Evolutionary conservation across 2,888 invertebrate species (phyloP).

Genomic region (Schizotus pectinicornis): DNA sequence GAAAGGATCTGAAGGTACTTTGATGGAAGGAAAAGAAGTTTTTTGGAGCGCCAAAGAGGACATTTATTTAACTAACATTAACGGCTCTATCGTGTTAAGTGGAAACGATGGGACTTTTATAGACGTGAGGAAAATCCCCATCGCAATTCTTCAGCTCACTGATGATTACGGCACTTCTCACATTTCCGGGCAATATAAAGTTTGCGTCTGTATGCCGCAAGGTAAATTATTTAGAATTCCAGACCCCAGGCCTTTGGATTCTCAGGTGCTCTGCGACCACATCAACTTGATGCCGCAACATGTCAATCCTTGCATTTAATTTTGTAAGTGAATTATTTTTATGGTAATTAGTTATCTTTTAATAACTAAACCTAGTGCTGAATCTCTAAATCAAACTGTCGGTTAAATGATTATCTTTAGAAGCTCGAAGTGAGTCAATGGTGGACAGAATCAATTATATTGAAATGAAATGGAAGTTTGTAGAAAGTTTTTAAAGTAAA

Average conservation of each 20-base stretch:
- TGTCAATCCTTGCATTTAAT: slow-evolving; percentile 68
- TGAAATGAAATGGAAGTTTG: no score
- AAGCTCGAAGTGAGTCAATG: no score
- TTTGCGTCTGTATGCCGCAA: slow-evolving; percentile 90
- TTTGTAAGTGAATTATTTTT: background rate
- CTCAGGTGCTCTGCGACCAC: slow-evolving; percentile 67
- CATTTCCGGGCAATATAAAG: slow-evolving; percentile 70
- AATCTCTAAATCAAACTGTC: no score
- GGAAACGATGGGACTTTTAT: slow-evolving; percentile 74
- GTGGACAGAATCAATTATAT: no score
- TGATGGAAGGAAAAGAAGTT: slow-evolving; percentile 74
- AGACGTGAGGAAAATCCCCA: slow-evolving; percentile 74
- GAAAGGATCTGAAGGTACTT: slow-evolving; percentile 81
- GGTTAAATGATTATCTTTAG: no score
- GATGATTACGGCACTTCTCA: slow-evolving; percentile 51
- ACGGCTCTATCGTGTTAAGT: slow-evolving; percentile 74
- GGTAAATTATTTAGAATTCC: slow-evolving; percentile 83
- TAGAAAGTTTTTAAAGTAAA: no score
- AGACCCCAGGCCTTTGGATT: slow-evolving; percentile 64
- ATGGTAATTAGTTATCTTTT: no score
- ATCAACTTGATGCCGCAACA: slow-evolving; percentile 66
- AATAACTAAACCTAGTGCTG: no score
- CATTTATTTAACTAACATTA: slow-evolving; percentile 75
- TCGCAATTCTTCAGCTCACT: slow-evolving; percentile 62
- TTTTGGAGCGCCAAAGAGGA: slow-evolving; percentile 81